These are phyloP conservation scores for Thymelicus sylvestris DNA, from an alignment of 2,888 invertebrate species.

Conservation along the genomic window DNA sequence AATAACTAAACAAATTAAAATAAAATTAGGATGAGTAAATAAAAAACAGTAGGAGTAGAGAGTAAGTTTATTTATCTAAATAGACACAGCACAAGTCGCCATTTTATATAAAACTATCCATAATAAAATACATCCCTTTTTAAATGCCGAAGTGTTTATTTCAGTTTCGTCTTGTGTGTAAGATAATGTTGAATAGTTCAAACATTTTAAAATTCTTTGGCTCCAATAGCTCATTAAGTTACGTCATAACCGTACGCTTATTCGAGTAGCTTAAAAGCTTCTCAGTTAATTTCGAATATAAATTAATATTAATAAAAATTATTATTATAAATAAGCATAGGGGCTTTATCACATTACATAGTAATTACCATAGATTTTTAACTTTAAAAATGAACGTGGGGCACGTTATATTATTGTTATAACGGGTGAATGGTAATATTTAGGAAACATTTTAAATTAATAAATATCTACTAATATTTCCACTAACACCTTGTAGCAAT, in stretches of 20 bases:
- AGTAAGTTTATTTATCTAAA: constrained; percentile 33
- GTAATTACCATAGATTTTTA: too few relatives aligned
- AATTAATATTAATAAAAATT: background rate
- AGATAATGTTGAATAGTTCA: constrained; percentile 7
- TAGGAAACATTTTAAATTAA: too few relatives aligned
- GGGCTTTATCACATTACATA: too few relatives aligned
- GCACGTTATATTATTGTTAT: too few relatives aligned
- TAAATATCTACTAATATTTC: too few relatives aligned
- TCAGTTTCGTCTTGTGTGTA: constrained; percentile 15
- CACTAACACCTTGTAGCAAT: too few relatives aligned
- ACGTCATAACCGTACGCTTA: too few relatives aligned
- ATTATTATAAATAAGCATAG: too few relatives aligned
- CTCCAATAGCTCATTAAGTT: too few relatives aligned
- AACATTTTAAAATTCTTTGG: background rate
- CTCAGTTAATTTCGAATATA: background rate
- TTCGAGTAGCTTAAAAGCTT: too few relatives aligned
- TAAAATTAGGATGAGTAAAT: constrained; percentile 5
- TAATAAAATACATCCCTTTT: constrained; percentile 32
- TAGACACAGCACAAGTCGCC: constrained; percentile 35
- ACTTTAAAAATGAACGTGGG: too few relatives aligned
- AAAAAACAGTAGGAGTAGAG: constrained; percentile 16
- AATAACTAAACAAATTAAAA: background rate
- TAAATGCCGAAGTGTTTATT: constrained; percentile 18
- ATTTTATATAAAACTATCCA: constrained; percentile 31
- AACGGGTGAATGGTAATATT: too few relatives aligned